These are phyloP conservation scores for Chelonus formosanus DNA, from an alignment of 2,888 invertebrate species.

Conservation along the genomic window DNA sequence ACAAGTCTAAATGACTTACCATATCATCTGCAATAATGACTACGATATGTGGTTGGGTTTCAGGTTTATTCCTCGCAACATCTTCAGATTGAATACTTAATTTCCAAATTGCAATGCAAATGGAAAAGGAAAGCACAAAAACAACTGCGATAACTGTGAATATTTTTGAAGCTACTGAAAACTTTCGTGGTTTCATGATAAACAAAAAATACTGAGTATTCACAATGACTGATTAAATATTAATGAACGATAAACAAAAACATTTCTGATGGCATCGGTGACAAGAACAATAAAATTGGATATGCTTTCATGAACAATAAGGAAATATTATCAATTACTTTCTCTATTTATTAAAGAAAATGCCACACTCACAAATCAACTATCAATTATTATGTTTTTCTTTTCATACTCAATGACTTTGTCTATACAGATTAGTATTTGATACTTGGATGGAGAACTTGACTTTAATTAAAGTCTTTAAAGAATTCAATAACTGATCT, in stretches of 20 bases:
- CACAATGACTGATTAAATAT: background rate
- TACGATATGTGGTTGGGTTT: conserved; percentile 65
- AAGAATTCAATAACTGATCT: no score
- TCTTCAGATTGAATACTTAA: conserved; percentile 1
- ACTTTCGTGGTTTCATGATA: no score
- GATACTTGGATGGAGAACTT: no score
- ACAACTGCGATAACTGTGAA: no score
- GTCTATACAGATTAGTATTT: no score
- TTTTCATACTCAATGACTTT: no score
- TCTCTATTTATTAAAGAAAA: background rate
- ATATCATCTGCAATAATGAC: conserved; percentile 55
- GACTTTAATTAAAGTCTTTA: no score
- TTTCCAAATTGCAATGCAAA: conserved; percentile 10
- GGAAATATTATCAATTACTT: conserved; percentile 13
- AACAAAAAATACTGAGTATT: no score
- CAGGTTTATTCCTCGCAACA: background rate
- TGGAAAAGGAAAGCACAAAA: conserved; percentile 12
- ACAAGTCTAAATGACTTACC: no score
- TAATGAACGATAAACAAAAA: background rate
- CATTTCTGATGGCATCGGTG: conserved; percentile 7
- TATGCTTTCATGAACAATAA: conserved; percentile 30
- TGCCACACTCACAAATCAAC: no score
- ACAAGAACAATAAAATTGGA: conserved; percentile 22
- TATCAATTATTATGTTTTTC: no score
- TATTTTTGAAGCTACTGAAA: no score